Conservation (phyloP, 2,113 vertebrate genomes). For the Lycocorax pyrrhopterus region DNA sequence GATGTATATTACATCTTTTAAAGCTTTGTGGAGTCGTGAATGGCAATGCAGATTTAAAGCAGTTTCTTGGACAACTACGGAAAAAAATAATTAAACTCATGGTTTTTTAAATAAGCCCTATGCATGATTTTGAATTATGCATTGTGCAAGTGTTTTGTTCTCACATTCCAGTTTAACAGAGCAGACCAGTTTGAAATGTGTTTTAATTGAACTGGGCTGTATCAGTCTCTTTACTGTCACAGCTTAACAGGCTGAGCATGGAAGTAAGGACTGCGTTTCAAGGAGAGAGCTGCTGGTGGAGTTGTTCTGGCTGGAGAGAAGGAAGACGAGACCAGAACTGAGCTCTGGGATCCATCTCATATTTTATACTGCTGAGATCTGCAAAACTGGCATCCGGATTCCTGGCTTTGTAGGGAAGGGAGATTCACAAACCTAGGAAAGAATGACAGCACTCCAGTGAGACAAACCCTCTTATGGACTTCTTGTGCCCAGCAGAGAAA, state of each 20-base stretch:
- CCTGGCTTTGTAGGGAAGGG: not conserved
- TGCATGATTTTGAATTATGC: not conserved
- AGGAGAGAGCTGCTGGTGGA: not conserved
- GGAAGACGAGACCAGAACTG: not conserved
- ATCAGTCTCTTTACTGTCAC: not conserved
- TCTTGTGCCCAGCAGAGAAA: not conserved
- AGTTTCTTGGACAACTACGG: not conserved
- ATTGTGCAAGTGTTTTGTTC: not conserved
- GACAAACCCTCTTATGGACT: not conserved
- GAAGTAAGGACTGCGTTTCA: not conserved
- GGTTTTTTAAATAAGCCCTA: not conserved
- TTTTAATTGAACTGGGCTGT: not conserved
- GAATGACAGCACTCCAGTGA: not conserved
- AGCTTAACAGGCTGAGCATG: not conserved
- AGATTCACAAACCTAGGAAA: not conserved
- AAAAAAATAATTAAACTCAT: not conserved
- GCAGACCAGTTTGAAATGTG: not conserved
- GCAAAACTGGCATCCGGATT: not conserved
- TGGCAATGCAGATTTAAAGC: not conserved
- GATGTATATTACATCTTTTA: not conserved
- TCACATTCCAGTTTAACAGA: not conserved
- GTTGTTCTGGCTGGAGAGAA: not conserved
- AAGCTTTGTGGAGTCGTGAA: not conserved
- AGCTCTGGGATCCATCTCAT: not conserved
- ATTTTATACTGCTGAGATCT: not conserved